Conservation (phyloP, 1,140 invertebrate genomes). For the Solenopsis fugax region DNA sequence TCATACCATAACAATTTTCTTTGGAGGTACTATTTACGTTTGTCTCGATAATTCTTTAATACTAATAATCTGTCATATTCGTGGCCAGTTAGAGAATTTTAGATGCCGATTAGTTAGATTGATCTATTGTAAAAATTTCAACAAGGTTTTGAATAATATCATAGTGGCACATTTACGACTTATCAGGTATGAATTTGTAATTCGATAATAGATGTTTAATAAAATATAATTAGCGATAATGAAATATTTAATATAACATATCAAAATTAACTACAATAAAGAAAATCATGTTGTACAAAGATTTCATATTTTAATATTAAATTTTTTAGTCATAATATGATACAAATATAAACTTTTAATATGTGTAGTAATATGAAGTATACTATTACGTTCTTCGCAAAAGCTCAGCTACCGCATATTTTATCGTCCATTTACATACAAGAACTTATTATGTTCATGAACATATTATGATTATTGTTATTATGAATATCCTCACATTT, state of each 20-base stretch:
- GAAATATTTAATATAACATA: not conserved
- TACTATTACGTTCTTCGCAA: no score
- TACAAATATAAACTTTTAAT: no score
- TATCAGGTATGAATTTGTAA: slow-evolving; percentile 26
- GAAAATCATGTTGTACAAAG: no score
- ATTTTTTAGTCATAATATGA: no score
- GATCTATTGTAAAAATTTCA: not conserved
- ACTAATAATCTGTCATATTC: slow-evolving; percentile 30
- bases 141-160: not conserved
- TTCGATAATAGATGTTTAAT: not conserved
- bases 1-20: not conserved
- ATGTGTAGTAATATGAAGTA: no score
- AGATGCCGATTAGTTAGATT: not conserved
- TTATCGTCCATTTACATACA: no score
- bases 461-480: no score
- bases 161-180: slow-evolving; percentile 7
- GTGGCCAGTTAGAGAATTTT: slow-evolving; percentile 30
- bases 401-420: no score
- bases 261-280: no score
- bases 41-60: slow-evolving; percentile 28
- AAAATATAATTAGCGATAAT: not conserved
- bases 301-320: no score
- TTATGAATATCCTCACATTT: no score
- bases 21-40: not conserved
- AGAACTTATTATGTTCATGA: no score